phyloP scores from a whole-genome alignment of 2,113 vertebrate genomes.

The Ptychochromis oligacanthus region DNA sequence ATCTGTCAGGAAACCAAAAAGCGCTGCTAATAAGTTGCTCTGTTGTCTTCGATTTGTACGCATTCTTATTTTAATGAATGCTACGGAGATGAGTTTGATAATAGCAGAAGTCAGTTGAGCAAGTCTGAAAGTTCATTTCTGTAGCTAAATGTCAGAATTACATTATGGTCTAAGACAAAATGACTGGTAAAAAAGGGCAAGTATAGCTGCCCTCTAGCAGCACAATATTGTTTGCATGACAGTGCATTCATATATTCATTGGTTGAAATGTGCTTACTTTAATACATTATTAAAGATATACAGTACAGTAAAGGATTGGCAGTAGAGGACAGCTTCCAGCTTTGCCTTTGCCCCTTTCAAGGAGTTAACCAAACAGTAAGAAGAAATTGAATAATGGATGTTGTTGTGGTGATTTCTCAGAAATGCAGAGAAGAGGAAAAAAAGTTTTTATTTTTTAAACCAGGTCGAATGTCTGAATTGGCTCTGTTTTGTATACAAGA shows the following conservation, averaged over 20 bases:
- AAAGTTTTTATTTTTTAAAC: constrained; percentile 40
- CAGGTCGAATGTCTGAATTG: constrained; percentile 67
- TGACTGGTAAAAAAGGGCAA: constrained; percentile 33
- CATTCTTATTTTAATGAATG: constrained; percentile 54
- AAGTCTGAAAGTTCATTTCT: constrained; percentile 57
- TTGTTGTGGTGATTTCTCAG: constrained; percentile 60
- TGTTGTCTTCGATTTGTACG: constrained; percentile 50
- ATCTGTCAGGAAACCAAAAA: constrained; percentile 37
- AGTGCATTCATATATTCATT: not conserved
- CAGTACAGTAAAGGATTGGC: constrained; percentile 12
- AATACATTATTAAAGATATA: constrained; percentile 9
- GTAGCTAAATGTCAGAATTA: constrained; percentile 66
- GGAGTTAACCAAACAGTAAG: constrained; percentile 63
- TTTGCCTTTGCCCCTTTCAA: constrained; percentile 48
- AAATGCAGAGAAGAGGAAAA: constrained; percentile 44
- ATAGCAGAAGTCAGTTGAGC: constrained; percentile 50
- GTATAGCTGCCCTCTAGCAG: constrained; percentile 3
- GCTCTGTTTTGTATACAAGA: constrained; percentile 44
- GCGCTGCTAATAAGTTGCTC: constrained; percentile 26
- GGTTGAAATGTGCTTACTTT: constrained; percentile 18
- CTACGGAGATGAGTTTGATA: constrained; percentile 48
- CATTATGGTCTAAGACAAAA: constrained; percentile 39
- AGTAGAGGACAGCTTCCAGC: constrained; percentile 22
- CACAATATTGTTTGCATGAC: not conserved
- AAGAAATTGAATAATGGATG: constrained; percentile 77